phyloP scores from a whole-genome alignment of 92 coral and sea anemone genomes.

The Zoanthus gigantus region DNA sequence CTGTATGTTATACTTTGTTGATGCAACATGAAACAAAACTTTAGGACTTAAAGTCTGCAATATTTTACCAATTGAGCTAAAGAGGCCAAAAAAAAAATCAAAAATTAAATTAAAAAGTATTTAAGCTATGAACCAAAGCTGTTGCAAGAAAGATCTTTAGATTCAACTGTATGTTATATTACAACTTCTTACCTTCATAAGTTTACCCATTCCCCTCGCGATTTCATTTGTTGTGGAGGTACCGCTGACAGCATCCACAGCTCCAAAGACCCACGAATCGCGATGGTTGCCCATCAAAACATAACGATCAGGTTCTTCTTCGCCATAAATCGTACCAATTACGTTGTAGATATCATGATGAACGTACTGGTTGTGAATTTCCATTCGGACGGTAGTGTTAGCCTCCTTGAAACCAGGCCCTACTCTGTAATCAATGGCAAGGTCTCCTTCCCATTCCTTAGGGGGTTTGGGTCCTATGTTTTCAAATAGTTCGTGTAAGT shows the following conservation, averaged over 20 bases:
- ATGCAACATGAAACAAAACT: background rate
- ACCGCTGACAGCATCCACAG: slow-evolving; percentile 76
- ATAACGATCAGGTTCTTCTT: slow-evolving; percentile 78
- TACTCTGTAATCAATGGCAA: slow-evolving; percentile 69
- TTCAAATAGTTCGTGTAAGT: background rate
- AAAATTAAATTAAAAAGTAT: too few relatives aligned
- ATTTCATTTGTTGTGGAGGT: slow-evolving; percentile 65
- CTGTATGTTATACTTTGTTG: background rate
- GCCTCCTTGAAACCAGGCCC: slow-evolving; percentile 75
- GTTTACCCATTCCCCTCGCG: slow-evolving; percentile 66
- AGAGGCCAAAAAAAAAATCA: too few relatives aligned
- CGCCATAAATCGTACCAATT: slow-evolving; percentile 84
- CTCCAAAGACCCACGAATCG: slow-evolving; percentile 82
- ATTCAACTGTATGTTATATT: too few relatives aligned
- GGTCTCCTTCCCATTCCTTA: slow-evolving; percentile 71
- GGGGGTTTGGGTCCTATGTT: slow-evolving; percentile 73
- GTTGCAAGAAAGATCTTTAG: background rate
- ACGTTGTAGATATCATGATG: slow-evolving; percentile 79
- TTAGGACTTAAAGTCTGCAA: too few relatives aligned
- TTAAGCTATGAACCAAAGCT: background rate
- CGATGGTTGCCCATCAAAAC: slow-evolving; percentile 71
- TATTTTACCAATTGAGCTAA: too few relatives aligned
- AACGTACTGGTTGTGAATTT: slow-evolving; percentile 68
- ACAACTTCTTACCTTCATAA: slow-evolving; percentile 43
- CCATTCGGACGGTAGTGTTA: slow-evolving; percentile 65